Evolutionary conservation across 2,888 invertebrate genomes (phyloP).

Genomic region (Drosophila mercatorum): DNA sequence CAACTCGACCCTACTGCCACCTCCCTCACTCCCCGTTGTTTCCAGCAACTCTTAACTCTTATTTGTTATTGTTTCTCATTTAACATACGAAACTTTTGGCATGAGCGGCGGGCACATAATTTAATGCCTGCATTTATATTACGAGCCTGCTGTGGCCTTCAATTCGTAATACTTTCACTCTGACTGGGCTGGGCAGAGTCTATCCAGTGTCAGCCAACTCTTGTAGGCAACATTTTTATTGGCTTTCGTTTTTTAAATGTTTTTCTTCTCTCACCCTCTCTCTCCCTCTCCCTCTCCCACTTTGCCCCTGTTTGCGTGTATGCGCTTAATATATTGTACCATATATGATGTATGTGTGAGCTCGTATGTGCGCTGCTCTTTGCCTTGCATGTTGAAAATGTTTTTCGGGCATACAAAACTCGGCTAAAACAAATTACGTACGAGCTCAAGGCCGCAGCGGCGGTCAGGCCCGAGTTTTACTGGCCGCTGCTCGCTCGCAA

Average conservation of each 20-base stretch:
- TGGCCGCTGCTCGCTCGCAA: constrained; percentile 53
- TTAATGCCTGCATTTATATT: constrained; percentile 34
- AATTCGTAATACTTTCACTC: constrained; percentile 52
- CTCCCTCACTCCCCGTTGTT: neutral
- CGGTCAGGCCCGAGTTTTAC: constrained; percentile 63
- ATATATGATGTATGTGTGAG: constrained; percentile 36
- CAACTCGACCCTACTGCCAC: no score
- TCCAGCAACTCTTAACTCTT: neutral
- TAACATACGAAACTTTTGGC: constrained; percentile 7
- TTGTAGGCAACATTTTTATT: constrained; percentile 58
- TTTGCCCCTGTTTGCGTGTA: constrained; percentile 48
- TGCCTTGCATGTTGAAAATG: constrained; percentile 71
- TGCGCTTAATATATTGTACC: constrained; percentile 67
- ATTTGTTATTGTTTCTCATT: constrained; percentile 11
- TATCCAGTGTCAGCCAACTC: constrained; percentile 34
- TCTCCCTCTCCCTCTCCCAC: no score
- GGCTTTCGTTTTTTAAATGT: constrained; percentile 58
- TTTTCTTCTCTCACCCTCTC: neutral
- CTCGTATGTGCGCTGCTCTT: constrained; percentile 45
- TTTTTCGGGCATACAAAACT: constrained; percentile 37
- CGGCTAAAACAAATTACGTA: constrained; percentile 71
- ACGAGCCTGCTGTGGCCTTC: constrained; percentile 47
- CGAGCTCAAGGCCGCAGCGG: constrained; percentile 69
- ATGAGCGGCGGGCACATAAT: constrained; percentile 2
- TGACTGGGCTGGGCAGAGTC: constrained; percentile 9